Conservation (phyloP, 1,140 invertebrate species). For the Aethina tumida region DNA sequence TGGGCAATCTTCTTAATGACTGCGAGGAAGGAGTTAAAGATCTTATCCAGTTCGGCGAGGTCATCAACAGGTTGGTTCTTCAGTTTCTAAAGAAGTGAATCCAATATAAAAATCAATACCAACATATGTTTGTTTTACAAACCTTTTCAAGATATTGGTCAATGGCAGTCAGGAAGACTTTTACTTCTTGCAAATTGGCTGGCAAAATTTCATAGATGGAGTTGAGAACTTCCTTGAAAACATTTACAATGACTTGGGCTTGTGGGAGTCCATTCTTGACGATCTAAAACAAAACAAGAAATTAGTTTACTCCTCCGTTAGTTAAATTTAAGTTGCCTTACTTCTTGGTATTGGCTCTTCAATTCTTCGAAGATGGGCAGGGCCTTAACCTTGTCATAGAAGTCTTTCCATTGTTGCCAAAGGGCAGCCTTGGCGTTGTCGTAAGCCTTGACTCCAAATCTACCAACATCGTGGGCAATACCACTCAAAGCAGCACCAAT, state of each 20-base stretch:
- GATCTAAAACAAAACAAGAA: slow-evolving; percentile 15
- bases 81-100: slow-evolving; percentile 36
- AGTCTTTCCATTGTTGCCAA: slow-evolving; percentile 36
- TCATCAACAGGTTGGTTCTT: slow-evolving; percentile 43
- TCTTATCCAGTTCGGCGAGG: slow-evolving; percentile 41
- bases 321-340: slow-evolving; percentile 9
- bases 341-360: slow-evolving; percentile 31
- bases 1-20: slow-evolving; percentile 28
- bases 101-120: background rate
- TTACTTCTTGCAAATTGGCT: slow-evolving; percentile 40
- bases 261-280: slow-evolving; percentile 36
- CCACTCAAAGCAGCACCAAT: slow-evolving; percentile 39
- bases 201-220: slow-evolving; percentile 43
- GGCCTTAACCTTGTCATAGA: slow-evolving; percentile 43
- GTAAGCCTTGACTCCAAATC: slow-evolving; percentile 38
- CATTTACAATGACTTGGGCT: slow-evolving; percentile 39
- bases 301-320: background rate
- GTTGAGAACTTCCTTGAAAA: slow-evolving; percentile 41
- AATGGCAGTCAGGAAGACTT: slow-evolving; percentile 42
- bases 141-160: slow-evolving; percentile 52
- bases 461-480: slow-evolving; percentile 39
- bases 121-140: slow-evolving; percentile 2
- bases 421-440: slow-evolving; percentile 39
- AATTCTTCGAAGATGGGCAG: slow-evolving; percentile 44
- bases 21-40: slow-evolving; percentile 38